Evolutionary conservation across 2,797 vertebrate species (phyloP).

Genomic region (Epinephelus awoara): DNA sequence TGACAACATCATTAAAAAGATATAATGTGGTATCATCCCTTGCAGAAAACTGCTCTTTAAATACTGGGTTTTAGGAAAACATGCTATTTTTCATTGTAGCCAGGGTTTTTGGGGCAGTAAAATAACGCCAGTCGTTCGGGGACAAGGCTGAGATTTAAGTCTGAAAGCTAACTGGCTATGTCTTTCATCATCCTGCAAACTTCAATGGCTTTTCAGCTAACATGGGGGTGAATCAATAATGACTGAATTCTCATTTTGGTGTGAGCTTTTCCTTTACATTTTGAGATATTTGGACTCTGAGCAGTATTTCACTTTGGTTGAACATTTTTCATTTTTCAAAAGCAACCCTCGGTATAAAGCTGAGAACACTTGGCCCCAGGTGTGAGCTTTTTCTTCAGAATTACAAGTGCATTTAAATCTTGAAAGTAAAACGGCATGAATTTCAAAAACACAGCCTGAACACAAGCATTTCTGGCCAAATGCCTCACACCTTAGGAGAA

Average conservation of each 20-base stretch:
- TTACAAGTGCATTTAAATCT: constrained; percentile 28
- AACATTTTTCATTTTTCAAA: constrained; percentile 41
- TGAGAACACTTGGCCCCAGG: constrained; percentile 10
- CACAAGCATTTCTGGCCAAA: constrained; percentile 2
- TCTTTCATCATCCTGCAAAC: constrained; percentile 48
- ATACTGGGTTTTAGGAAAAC: not conserved
- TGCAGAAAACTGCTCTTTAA: not conserved
- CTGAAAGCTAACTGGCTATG: constrained; percentile 14
- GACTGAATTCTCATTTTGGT: constrained; percentile 26
- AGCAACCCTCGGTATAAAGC: constrained; percentile 12
- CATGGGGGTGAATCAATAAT: constrained; percentile 30
- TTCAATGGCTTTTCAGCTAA: constrained; percentile 25
- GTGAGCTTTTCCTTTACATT: constrained; percentile 19
- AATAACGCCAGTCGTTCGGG: not conserved
- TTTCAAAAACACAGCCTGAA: constrained; percentile 10
- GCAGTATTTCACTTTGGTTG: constrained; percentile 35
- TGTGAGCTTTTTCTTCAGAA: constrained; percentile 30
- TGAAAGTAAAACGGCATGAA: constrained; percentile 16
- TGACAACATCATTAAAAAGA: not conserved
- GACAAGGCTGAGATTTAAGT: constrained; percentile 4
- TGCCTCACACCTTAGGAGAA: not conserved
- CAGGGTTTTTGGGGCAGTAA: not conserved
- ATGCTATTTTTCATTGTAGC: not conserved
- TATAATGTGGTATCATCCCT: too few species aligned
- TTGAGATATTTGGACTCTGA: constrained; percentile 29